Evolutionary conservation across 2,797 vertebrate species (phyloP).

Genomic region (Lateolabrax maculatus): DNA sequence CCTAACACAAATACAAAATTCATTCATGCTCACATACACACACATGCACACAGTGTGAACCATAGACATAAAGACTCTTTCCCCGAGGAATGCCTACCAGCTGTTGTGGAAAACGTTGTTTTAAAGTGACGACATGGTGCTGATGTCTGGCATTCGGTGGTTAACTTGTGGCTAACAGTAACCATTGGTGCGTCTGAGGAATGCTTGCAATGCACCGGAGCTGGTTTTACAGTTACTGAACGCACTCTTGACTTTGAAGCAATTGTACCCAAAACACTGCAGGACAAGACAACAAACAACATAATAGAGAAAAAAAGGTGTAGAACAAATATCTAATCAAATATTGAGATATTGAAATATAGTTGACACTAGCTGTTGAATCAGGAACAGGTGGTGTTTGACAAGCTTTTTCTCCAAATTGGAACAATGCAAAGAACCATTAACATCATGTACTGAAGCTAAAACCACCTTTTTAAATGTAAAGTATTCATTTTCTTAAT

Average conservation of each 20-base stretch:
- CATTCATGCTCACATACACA: slow-evolving; percentile 23
- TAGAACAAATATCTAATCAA: neutral
- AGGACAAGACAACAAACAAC: neutral
- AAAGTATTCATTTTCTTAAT: too few relatives aligned
- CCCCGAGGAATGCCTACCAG: slow-evolving; percentile 49
- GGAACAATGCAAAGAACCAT: neutral
- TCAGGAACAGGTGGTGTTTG: neutral
- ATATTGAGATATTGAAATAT: neutral
- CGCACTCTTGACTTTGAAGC: neutral
- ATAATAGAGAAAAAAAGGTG: neutral
- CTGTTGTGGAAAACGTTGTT: slow-evolving; percentile 52
- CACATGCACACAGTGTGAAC: slow-evolving; percentile 22
- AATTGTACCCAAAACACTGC: neutral
- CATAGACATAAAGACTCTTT: slow-evolving; percentile 26
- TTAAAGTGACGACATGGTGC: slow-evolving; percentile 35
- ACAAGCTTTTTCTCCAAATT: neutral
- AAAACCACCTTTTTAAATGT: too few relatives aligned
- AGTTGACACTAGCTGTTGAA: neutral
- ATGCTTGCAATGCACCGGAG: neutral
- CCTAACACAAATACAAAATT: slow-evolving; percentile 23
- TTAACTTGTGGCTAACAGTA: slow-evolving; percentile 40
- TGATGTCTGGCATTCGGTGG: slow-evolving; percentile 23
- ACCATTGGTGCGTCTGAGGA: slow-evolving; percentile 12
- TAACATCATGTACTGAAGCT: neutral
- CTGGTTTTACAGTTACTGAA: neutral